These are phyloP conservation scores for Ceratosolen fusciceps DNA, from an alignment of 1,140 invertebrate species.

Conservation along the genomic window DNA sequence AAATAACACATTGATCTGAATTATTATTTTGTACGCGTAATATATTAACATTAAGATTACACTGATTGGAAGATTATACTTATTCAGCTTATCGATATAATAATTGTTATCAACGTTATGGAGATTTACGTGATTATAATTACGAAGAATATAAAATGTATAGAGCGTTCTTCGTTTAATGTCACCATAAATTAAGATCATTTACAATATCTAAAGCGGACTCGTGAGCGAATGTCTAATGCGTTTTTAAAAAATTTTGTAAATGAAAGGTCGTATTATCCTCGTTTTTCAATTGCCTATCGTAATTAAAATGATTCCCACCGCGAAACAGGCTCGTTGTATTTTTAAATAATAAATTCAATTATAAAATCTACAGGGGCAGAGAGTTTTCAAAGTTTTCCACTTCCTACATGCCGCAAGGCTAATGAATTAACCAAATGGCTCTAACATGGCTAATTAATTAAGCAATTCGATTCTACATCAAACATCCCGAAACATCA, in stretches of 20 bases:
- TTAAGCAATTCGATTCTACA: conserved; percentile 37
- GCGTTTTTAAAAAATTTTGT: neutral
- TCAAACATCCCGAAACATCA: conserved; percentile 39
- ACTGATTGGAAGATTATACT: conserved; percentile 17
- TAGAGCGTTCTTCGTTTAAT: neutral
- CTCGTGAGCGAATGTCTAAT: neutral
- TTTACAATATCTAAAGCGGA: neutral
- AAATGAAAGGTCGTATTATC: neutral
- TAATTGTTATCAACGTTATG: neutral
- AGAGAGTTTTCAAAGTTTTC: conserved; percentile 26
- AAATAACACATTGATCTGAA: neutral
- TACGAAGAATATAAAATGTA: neutral
- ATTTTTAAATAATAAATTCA: neutral
- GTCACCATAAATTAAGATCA: neutral
- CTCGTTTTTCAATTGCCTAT: neutral
- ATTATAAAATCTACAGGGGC: conserved; percentile 20
- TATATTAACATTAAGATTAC: neutral
- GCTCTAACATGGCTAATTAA: conserved; percentile 37
- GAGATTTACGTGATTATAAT: neutral
- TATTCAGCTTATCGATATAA: neutral
- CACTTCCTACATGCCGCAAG: neutral
- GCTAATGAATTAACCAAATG: neutral
- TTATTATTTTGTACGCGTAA: neutral
- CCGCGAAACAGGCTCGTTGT: too few species aligned
- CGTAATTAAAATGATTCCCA: conserved; percentile 17